These are phyloP conservation scores for Spisula solida DNA, from an alignment of 2,888 invertebrate genomes.

Conservation along the genomic window DNA sequence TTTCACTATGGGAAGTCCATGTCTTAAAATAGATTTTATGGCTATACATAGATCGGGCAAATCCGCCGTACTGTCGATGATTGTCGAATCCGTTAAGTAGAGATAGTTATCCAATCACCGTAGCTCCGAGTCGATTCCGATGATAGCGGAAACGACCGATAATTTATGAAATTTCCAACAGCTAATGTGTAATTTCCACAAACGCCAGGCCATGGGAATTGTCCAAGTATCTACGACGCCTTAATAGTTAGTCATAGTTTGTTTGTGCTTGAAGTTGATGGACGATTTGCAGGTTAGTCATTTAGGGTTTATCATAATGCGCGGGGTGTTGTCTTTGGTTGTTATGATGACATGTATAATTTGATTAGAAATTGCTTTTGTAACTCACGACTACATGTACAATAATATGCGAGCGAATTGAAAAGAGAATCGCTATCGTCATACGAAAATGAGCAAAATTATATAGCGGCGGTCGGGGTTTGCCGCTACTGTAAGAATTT, in stretches of 20 bases:
- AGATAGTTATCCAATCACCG: neutral
- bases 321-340: neutral
- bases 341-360: too few species aligned
- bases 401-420: too few species aligned
- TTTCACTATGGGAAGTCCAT: neutral
- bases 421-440: too few species aligned
- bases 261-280: neutral
- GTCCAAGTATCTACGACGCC: neutral
- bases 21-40: neutral
- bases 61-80: neutral
- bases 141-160: neutral
- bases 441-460: too few species aligned
- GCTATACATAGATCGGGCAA: neutral
- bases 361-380: too few species aligned
- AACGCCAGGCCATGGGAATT: neutral
- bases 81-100: neutral
- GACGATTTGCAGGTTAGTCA: neutral
- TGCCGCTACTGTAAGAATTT: too few species aligned
- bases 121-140: neutral
- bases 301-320: neutral
- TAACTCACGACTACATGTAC: too few species aligned
- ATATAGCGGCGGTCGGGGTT: too few species aligned
- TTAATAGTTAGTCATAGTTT: neutral
- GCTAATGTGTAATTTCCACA: neutral
- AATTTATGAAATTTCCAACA: neutral